Percentiles rank a stretch among this genome's conserved stretches.
phyloP scores from a whole-genome alignment of 2,797 vertebrate species.

The Capromys pilorides region DNA sequence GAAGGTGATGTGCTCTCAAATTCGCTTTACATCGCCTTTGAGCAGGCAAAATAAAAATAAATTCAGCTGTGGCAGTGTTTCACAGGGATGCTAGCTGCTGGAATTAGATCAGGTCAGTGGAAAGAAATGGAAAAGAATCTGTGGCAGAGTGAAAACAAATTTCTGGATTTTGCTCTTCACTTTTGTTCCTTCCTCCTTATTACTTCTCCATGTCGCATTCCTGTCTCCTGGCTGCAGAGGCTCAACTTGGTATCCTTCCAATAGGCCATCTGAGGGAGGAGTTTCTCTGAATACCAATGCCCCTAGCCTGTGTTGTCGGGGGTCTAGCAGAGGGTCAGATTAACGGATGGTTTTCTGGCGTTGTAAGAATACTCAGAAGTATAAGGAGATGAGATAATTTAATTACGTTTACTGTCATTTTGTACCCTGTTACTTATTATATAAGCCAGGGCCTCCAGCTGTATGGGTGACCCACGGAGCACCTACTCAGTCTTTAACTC shows the following conservation, averaged over 20 bases:
- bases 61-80: conserved; percentile 79
- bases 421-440: conserved; percentile 69
- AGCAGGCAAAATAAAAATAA: conserved; percentile 81
- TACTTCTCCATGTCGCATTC: conserved; percentile 52
- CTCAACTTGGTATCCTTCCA: conserved; percentile 66
- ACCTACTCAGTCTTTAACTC: not conserved
- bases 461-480: conserved; percentile 19
- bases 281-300: conserved; percentile 66
- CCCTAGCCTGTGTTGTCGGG: not conserved
- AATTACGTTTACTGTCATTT: conserved; percentile 72
- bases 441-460: conserved; percentile 60
- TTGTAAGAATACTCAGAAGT: conserved; percentile 55
- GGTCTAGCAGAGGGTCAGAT: conserved; percentile 52
- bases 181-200: conserved; percentile 70
- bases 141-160: conserved; percentile 64
- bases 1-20: conserved; percentile 80
- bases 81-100: conserved; percentile 68
- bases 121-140: conserved; percentile 71
- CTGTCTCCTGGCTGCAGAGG: not conserved
- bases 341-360: conserved; percentile 64
- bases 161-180: conserved; percentile 76
- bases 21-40: conserved; percentile 77
- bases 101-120: conserved; percentile 79
- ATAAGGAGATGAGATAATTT: conserved; percentile 62
- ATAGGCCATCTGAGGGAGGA: conserved; percentile 16